Conservation (phyloP, 1,140 invertebrate species). For the Drosophila littoralis region DNA sequence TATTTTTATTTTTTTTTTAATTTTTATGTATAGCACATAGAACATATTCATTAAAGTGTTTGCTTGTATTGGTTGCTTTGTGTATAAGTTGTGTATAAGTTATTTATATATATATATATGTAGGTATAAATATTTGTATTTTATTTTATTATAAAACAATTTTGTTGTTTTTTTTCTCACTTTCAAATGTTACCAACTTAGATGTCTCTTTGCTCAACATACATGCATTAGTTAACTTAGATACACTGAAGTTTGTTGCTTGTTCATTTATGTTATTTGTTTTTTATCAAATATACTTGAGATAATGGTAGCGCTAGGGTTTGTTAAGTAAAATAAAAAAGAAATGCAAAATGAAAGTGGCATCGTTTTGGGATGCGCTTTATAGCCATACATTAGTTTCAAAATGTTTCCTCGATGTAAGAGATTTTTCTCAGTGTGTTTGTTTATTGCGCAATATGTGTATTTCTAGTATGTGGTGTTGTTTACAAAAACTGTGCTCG, state of each 20-base stretch:
- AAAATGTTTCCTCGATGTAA: slow-evolving; percentile 22
- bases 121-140: slow-evolving; percentile 42
- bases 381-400: slow-evolving; percentile 20
- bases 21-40: slow-evolving; percentile 56
- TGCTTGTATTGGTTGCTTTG: slow-evolving; percentile 54
- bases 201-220: slow-evolving; percentile 44
- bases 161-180: slow-evolving; percentile 36
- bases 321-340: slow-evolving; percentile 17
- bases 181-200: slow-evolving; percentile 24
- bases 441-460: slow-evolving; percentile 7
- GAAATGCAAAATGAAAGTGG: slow-evolving; percentile 33
- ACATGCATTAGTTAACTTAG: slow-evolving; percentile 55
- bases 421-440: slow-evolving; percentile 3
- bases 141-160: slow-evolving; percentile 44
- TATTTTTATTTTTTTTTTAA: slow-evolving; percentile 7
- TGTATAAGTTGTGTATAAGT: slow-evolving; percentile 44
- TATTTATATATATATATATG: slow-evolving; percentile 51
- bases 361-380: slow-evolving; percentile 20
- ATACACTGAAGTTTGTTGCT: slow-evolving; percentile 23
- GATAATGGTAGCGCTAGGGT: slow-evolving; percentile 17
- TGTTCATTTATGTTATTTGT: slow-evolving; percentile 5
- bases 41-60: slow-evolving; percentile 72
- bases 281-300: neutral
- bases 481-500: slow-evolving; percentile 23
- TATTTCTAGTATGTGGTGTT: slow-evolving; percentile 11